Evolutionary conservation across 2,888 invertebrate genomes (phyloP), one percentile per base, ranked within the genome.

Genomic region (Synergus japonicus): DNA sequence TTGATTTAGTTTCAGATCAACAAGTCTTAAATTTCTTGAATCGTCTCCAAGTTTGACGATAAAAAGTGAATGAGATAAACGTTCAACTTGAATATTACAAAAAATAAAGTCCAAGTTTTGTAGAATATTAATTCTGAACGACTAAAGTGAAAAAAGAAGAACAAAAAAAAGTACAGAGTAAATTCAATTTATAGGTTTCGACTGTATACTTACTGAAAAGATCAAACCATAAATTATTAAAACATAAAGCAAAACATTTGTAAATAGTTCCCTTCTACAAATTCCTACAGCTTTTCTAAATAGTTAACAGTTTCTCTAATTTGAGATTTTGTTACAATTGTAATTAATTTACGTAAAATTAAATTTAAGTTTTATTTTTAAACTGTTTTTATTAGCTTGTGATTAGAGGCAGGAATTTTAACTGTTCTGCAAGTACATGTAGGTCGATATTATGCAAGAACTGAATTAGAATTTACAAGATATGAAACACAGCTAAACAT

Each of bases 221-320:
- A 49, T 29, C 46, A 44, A 69, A 49, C 37, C 37, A 4, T 37
- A 69, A 69, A 69, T 69, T 29, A 69, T 29, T 46, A 44, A 69
- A 49, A 29, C 69, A 29, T 69, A 69, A 69, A 49, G 46, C 22
- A 46, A 69, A 69, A 18, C 4, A 8, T 46, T 46, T 8, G 54
- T 54, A n/a, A 8, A 9, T 54, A 54, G 9, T 9, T 54, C n/a
- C 9, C 9, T n/a, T n/a, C 1, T n/a, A n/a, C 2, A 9, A 54
- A 54, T 54, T n/a, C 37, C 37, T 37, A 22, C 1, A 37, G 8
- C 49, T 69, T 44, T 29, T 67, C 12, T 44, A 67, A 29, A 69
- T 69, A 46, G 22, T 49, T 69, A 8, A 29, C 13, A 29, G 13
- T 22, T 13, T 44, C 18, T 67, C 13, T 29, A 10, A 8, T 69